Conservation (phyloP, 2,113 vertebrate species). For the Lepidothrix coronata region DNA sequence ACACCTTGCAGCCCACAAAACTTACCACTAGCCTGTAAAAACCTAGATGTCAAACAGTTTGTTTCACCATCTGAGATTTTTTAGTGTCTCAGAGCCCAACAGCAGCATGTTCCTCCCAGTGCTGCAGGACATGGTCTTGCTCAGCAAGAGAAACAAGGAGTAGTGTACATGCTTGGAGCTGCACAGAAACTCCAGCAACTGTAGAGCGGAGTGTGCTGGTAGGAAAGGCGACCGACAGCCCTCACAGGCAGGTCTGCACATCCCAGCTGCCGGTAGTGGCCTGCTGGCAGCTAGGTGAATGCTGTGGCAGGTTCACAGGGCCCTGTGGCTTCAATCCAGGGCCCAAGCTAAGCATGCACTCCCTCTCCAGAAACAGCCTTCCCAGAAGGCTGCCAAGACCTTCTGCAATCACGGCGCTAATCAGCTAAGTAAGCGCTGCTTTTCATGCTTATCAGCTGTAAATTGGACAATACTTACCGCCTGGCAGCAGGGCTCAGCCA, state of each 20-base stretch:
- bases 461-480: background rate
- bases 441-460: background rate
- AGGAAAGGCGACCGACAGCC: background rate
- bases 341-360: background rate
- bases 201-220: background rate
- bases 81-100: fast-evolving
- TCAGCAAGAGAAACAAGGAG: background rate
- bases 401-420: background rate
- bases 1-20: background rate
- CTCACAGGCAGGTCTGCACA: background rate
- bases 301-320: background rate
- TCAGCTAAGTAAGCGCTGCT: constrained; percentile 1
- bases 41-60: background rate
- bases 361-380: background rate
- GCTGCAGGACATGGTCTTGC: background rate
- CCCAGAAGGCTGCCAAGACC: background rate
- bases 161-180: fast-evolving
- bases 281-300: fast-evolving
- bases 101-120: background rate
- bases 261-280: background rate
- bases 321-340: background rate
- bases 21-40: background rate
- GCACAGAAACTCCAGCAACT: background rate
- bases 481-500: background rate
- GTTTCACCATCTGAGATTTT: fast-evolving